Percentiles rank a stretch among this genome's conserved stretches.
These are phyloP conservation scores for Ditula angustiorana DNA, from an alignment of 2,888 invertebrate genomes.

Conservation along the genomic window DNA sequence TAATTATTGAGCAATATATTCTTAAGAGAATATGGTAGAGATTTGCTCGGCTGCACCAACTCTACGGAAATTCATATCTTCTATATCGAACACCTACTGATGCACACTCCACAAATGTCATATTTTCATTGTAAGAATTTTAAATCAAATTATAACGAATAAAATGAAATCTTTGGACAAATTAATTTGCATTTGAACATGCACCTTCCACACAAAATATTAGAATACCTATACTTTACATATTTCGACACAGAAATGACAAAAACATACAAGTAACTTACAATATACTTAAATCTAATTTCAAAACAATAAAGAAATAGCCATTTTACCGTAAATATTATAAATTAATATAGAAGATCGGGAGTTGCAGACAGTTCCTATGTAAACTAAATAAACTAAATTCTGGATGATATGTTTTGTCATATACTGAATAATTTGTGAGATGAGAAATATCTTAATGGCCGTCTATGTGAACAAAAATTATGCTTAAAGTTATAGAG, in stretches of 20 bases:
- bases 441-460: conserved; percentile 75
- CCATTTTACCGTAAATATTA: conserved; percentile 69
- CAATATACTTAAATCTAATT: conserved; percentile 81
- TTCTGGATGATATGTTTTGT: conserved; percentile 83
- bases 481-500: conserved; percentile 84
- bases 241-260: conserved; percentile 75
- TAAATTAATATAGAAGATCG: conserved; percentile 61
- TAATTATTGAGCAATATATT: conserved; percentile 84
- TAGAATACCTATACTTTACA: conserved; percentile 75
- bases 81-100: conserved; percentile 76
- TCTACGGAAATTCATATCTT: conserved; percentile 79
- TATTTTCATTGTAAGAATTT: conserved; percentile 71
- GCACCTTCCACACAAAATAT: conserved; percentile 77
- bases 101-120: conserved; percentile 83
- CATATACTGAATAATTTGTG: conserved; percentile 81
- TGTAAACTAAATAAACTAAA: conserved; percentile 72
- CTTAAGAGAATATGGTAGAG: conserved; percentile 83
- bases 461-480: conserved; percentile 76
- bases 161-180: conserved; percentile 82
- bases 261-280: conserved; percentile 69
- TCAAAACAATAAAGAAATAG: conserved; percentile 75
- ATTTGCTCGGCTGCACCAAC: conserved; percentile 85
- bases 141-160: conserved; percentile 71
- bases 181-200: conserved; percentile 81
- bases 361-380: conserved; percentile 67